Percentiles rank a stretch among this genome's conserved stretches.
Conservation (phyloP, 64 coral and sea anemone genomes). For the Acropora tenuis region DNA sequence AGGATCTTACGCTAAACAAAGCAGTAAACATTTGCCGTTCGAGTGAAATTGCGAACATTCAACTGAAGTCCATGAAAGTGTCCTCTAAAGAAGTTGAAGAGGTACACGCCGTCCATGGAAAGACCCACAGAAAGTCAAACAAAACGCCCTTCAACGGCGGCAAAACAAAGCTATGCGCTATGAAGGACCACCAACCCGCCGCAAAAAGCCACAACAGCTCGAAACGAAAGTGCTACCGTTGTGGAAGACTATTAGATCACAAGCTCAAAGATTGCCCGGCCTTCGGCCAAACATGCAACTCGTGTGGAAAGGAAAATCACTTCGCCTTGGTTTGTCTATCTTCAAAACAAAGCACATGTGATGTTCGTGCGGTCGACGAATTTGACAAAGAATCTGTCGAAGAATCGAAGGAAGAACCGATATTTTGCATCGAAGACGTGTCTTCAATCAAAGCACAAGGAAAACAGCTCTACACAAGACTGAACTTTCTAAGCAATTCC, state of each 20-base stretch:
- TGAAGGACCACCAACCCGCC: too few species aligned
- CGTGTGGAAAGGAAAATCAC: not conserved
- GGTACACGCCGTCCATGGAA: not conserved
- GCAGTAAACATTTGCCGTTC: not conserved
- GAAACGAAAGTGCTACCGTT: not conserved
- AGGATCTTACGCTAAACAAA: not conserved
- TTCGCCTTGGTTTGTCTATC: not conserved
- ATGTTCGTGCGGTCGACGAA: constrained; percentile 25
- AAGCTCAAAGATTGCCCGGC: not conserved
- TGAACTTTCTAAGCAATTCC: not conserved
- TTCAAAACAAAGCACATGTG: not conserved
- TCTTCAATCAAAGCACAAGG: not conserved
- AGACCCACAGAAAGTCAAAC: not conserved
- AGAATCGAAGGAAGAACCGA: constrained; percentile 19
- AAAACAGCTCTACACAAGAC: not conserved
- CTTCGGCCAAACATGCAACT: not conserved
- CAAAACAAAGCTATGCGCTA: not conserved
- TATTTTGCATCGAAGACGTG: not conserved
- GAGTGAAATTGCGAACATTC: not conserved
- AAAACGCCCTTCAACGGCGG: not conserved
- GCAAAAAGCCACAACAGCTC: too few species aligned
- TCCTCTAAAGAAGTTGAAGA: not conserved
- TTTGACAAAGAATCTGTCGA: not conserved
- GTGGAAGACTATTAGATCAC: not conserved
- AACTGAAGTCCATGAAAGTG: not conserved